Base-by-base conservation (phyloP, 2,113 vertebrate genomes). In the Takifugu flavidus region DNA sequence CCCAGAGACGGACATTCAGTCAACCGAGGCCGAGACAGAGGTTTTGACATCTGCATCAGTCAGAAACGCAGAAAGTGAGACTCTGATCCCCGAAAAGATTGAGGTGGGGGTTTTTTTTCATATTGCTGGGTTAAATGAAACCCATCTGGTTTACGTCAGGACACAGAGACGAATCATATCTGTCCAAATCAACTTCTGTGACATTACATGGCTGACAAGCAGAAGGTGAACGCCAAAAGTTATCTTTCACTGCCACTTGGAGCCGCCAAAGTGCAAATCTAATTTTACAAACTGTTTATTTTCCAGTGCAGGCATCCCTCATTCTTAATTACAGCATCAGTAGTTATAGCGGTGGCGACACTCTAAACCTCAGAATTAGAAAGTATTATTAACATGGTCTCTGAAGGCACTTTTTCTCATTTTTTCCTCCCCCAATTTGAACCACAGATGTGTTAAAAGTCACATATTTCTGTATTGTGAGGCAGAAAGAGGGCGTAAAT, bases 401-500 rank as follows among this genome's bases (percentile, higher is more conserved):
- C 67, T 61, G 73, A 45, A 31, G 60, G n/a, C 5, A 50, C 20
- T 53, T 66, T 50, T 66, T 47, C 45, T 45, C 14, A 4, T 49
- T 49, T 49, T 49, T 25, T 49, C 15, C n/a, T 20, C 20, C 8
- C 15, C 1, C 55, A 61, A 65, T 46, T 31, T 59, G 28, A 67
- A n/a, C 5, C 51, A 65, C 70, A 70, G 67, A 72, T 76, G 79
- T 80, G 67, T 78, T 67, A 29, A 67, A 82, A 66, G 71, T 82
- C 75, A 66, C 70, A 73, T 47, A 73, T 78, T 67, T 62, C 75
- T 62, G 74, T 69, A 62, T 65, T 67, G 75, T 71, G 58, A 61
- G 6, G 59, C 53, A 65, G 70, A 72, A 73, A 75, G 51, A 64
- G 74, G 59, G 78, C 69, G 59, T 72, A 75, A 80, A 81, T 79